Evolutionary conservation across 30 jellyfish, hydroid and myxozoan species (phyloP), one percentile per base, ranked within the genome.

Genomic region (Mastigias papua): DNA sequence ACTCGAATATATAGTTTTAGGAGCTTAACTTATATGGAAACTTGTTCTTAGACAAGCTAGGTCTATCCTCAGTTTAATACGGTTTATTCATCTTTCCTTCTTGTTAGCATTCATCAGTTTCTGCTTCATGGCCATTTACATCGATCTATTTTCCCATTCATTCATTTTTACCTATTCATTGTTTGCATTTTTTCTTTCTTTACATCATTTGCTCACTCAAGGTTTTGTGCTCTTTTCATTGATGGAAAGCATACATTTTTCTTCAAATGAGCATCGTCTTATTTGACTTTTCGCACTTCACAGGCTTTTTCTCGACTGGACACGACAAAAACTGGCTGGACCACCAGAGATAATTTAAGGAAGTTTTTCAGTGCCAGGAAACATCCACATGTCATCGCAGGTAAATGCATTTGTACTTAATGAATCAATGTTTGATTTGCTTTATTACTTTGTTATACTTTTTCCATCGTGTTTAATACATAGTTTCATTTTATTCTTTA

Each of bases 221-320:
- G n/a, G n/a, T n/a, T n/a, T n/a, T n/a, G n/a, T n/a, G n/a, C n/a
- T n/a, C n/a, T n/a, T n/a, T n/a, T n/a, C n/a, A n/a, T n/a, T n/a
- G n/a, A n/a, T n/a, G n/a, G n/a, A n/a, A n/a, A n/a, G n/a, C n/a
- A n/a, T n/a, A n/a, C n/a, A n/a, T n/a, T n/a, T n/a, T n/a, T n/a
- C n/a, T n/a, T n/a, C n/a, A n/a, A n/a, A n/a, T n/a, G n/a, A n/a
- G n/a, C n/a, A n/a, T n/a, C n/a, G n/a, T n/a, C n/a, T n/a, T n/a
- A n/a, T n/a, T n/a, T n/a, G n/a, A n/a, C n/a, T n/a, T n/a, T n/a
- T n/a, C n/a, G n/a, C n/a, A n/a, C n/a, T 4, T 69, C 25, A 31
- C 77, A 65, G 81, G 97, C 97, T n/a, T 92, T 92, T 68, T 54
- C 86, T 30, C 84, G 91, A 65, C 49, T 86, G 34, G 97, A 92